Percentiles rank a stretch among this genome's conserved stretches.
Conservation (phyloP, 2,888 invertebrate genomes). For the Pocota personata region DNA sequence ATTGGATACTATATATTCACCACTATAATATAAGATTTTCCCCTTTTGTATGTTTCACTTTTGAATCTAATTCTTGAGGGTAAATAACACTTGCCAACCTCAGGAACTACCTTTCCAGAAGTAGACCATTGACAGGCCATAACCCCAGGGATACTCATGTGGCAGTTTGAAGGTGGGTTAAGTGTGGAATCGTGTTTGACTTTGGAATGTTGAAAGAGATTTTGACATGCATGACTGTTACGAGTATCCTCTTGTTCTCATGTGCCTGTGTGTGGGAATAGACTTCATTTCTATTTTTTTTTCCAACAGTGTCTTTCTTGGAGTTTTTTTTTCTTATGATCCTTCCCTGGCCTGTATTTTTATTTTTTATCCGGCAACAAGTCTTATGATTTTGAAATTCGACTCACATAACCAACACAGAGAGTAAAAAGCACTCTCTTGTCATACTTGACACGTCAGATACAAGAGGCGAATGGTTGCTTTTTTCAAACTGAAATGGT, state of each 20-base stretch:
- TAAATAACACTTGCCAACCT: constrained; percentile 31
- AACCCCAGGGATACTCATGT: constrained; percentile 53
- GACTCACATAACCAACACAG: constrained; percentile 10
- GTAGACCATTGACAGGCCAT: constrained; percentile 65
- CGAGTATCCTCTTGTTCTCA: constrained; percentile 49
- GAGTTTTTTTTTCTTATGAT: background rate
- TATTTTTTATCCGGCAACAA: constrained; percentile 35
- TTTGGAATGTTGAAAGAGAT: constrained; percentile 51
- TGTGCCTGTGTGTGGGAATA: background rate
- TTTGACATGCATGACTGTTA: constrained; percentile 60
- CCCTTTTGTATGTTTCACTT: constrained; percentile 21
- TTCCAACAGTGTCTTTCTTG: too few species aligned
- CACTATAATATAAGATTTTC: background rate
- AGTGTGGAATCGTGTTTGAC: constrained; percentile 68
- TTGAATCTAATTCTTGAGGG: constrained; percentile 38
- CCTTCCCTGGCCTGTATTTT: constrained; percentile 6
- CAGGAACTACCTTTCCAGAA: constrained; percentile 40
- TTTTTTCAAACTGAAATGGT: background rate
- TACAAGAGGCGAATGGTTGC: background rate
- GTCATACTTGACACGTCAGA: constrained; percentile 31
- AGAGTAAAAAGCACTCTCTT: constrained; percentile 23
- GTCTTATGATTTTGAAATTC: constrained; percentile 45
- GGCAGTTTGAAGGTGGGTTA: constrained; percentile 68
- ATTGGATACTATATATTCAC: background rate
- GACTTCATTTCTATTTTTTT: background rate